These are phyloP conservation scores for Apogon hyalosoma DNA, from an alignment of 2,797 vertebrate genomes.

Conservation along the genomic window DNA sequence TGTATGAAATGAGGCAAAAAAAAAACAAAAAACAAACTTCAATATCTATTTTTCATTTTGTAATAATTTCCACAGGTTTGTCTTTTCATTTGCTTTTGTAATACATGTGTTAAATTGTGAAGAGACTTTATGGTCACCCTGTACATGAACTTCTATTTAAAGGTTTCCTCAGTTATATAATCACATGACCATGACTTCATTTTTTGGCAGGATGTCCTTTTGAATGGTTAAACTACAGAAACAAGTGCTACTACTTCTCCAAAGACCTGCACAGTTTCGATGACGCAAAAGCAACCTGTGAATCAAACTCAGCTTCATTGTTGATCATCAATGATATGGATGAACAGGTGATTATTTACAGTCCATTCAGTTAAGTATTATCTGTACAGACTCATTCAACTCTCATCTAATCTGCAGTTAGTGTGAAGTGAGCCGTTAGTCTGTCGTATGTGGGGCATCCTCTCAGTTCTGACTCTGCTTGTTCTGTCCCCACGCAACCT, in stretches of 20 bases:
- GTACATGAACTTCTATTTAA: not conserved
- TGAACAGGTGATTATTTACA: constrained; percentile 86
- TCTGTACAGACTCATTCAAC: no score
- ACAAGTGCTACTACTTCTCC: constrained; percentile 95
- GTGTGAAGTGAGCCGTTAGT: not conserved
- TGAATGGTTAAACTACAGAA: constrained; percentile 89
- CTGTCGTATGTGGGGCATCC: constrained; percentile 11
- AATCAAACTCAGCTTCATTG: constrained; percentile 84
- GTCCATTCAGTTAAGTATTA: not conserved
- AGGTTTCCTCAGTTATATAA: not conserved
- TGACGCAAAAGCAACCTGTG: constrained; percentile 88
- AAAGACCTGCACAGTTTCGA: constrained; percentile 88
- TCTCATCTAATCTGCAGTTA: not conserved
- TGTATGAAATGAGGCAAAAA: no score
- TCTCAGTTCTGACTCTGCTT: not conserved
- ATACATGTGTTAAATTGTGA: no score
- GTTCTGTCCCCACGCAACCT: constrained; percentile 52
- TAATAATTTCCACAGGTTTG: no score
- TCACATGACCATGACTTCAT: not conserved
- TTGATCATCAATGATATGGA: constrained; percentile 90
- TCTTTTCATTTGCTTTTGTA: no score
- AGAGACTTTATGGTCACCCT: no score
- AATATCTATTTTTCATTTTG: no score
- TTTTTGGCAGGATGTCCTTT: constrained; percentile 85
- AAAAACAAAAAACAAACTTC: no score